These are phyloP conservation scores for Hirtodrosophila alboralis DNA, from an alignment of 2,888 invertebrate species.

Conservation along the genomic window DNA sequence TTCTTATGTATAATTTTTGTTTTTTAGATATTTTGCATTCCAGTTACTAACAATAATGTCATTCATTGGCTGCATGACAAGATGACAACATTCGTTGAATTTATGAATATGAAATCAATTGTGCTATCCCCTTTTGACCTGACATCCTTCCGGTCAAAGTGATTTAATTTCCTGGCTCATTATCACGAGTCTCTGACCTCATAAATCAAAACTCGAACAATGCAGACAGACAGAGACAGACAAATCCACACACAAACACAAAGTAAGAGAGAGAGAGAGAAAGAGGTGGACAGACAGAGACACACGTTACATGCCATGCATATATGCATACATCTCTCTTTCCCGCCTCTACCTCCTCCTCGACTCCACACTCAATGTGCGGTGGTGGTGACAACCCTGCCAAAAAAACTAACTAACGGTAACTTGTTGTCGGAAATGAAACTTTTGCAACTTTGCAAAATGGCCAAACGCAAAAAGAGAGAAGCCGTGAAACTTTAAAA, in stretches of 20 bases:
- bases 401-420: conserved; percentile 77
- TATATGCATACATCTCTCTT: conserved; percentile 37
- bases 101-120: conserved; percentile 80
- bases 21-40: conserved; percentile 4
- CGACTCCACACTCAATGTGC: conserved; percentile 7
- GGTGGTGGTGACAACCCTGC: conserved; percentile 68
- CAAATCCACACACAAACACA: conserved; percentile 15
- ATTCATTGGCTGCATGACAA: conserved; percentile 51
- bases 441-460: conserved; percentile 69
- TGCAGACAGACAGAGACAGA: conserved; percentile 45
- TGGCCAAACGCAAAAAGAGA: conserved; percentile 30
- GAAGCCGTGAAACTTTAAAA: conserved; percentile 64
- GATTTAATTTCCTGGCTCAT: conserved; percentile 82
- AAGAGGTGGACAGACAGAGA: conserved; percentile 30
- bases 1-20: neutral
- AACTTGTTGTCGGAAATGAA: conserved; percentile 81
- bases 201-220: conserved; percentile 77
- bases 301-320: conserved; percentile 71
- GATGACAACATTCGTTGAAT: conserved; percentile 73
- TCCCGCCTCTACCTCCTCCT: conserved; percentile 5
- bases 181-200: conserved; percentile 80
- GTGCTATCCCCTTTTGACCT: conserved; percentile 80
- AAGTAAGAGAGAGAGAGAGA: conserved; percentile 8
- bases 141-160: conserved; percentile 81
- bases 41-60: conserved; percentile 30